Evolutionary conservation across 2,113 vertebrate species (phyloP).

Genomic region (Polypterus senegalus): DNA sequence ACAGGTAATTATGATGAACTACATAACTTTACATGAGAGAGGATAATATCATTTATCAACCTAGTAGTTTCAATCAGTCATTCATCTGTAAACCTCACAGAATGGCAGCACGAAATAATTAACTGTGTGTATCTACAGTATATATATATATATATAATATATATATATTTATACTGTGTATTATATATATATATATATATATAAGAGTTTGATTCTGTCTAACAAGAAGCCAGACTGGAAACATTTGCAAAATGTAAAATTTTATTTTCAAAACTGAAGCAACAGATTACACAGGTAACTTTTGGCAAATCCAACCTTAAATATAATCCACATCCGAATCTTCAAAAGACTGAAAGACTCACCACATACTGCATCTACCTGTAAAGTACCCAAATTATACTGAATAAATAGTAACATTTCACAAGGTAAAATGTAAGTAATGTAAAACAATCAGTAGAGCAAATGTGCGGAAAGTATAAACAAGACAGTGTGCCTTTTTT

Average conservation of each 20-base stretch:
- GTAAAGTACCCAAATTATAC: slow-evolving; percentile 97
- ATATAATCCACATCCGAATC: slow-evolving; percentile 93
- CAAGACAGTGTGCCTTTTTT: slow-evolving; percentile 84
- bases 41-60: slow-evolving; percentile 46
- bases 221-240: slow-evolving; percentile 50
- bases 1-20: slow-evolving; percentile 44
- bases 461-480: slow-evolving; percentile 97
- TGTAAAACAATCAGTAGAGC: slow-evolving; percentile 91
- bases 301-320: slow-evolving; percentile 99
- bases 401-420: slow-evolving; percentile 84
- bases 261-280: slow-evolving; percentile 95
- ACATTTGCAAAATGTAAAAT: slow-evolving; percentile 88
- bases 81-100: slow-evolving; percentile 43
- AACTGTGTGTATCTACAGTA: not conserved
- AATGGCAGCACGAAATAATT: not conserved
- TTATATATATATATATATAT: slow-evolving; percentile 33
- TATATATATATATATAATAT: not conserved
- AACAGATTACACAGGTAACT: slow-evolving; percentile 98
- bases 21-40: slow-evolving; percentile 40
- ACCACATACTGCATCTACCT: slow-evolving; percentile 88
- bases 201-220: slow-evolving; percentile 47
- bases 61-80: slow-evolving; percentile 43
- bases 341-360: slow-evolving; percentile 92
- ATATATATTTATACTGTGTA: slow-evolving; percentile 22
- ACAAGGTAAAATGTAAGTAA: slow-evolving; percentile 93